Base-by-base conservation (phyloP, 2,797 vertebrate genomes). In the Siniperca scherzeri region DNA sequence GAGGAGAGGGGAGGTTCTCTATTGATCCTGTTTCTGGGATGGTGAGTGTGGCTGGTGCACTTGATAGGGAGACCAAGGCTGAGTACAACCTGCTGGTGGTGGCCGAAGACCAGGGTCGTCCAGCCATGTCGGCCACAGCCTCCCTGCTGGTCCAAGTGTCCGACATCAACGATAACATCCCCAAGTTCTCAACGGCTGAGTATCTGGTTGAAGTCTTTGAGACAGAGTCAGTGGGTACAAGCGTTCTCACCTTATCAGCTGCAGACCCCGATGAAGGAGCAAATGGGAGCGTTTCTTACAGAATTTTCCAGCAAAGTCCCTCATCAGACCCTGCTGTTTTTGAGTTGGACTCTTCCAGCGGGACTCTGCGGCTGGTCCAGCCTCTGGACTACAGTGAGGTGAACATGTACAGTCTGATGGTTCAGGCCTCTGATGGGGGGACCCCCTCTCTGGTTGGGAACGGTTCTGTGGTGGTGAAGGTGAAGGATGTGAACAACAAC, bases 31-130 rank as follows among this genome's bases (percentile, higher is more conserved):
- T 88, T 50, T 93, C 93, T 0, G 96, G 95, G 42, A 52, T 87
- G 64, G 92, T 97, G 79, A 81, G 74, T 0, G 59, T 96, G 76
- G 86, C 75, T 1, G 90, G 78, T 19, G 44, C 25, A 3, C 87
- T 97, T 12, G 96, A 97, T 69, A 93, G 96, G 76, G 96, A 97
- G 88, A 80, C 78, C 16, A 83, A 91, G 72, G 81, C 74, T 3
- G 74, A 85, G 56, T 96, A 96, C 84, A 77, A 70, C 21, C 66
- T 97, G 81, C 85, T 77, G 61, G 93, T 96, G 74, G 87, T 95
- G 55, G 96, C 95, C 42, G 95, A 92, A 25, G 96, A 97, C 82
- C 96, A 94, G 84, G 96, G 96, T 69, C 96, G 93, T 3, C 96
- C 96, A 0, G 0, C n/a, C 5, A 85, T 2, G 17, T 94, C 93